Base-by-base conservation (phyloP, 2,888 invertebrate species). In the Xylophagus ater region DNA sequence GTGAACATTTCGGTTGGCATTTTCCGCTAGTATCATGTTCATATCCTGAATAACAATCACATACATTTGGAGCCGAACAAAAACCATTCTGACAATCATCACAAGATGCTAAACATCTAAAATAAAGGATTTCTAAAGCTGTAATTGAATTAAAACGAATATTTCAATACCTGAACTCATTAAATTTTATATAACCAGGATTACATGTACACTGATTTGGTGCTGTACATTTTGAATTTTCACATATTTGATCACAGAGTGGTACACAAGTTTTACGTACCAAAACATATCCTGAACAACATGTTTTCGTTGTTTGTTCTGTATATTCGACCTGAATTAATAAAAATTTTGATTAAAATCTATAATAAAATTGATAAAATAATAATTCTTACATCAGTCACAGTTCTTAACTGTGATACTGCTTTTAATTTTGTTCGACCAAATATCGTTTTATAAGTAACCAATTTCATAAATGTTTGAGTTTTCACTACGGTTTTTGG, bases 171-270 rank as follows among this genome's bases (percentile, higher is more conserved):
- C 40, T 26, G 12, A 15, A 36, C 19, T 15, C 19, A 23, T 33
- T 25, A 19, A 35, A 18, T 36, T 21, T 34, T 47, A 45, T 4
- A 31, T 3, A 51, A 2, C 60, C 60, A 9, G 33, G 23, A 4
- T 49, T 37, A 42, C 71, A 71, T n/a, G 55, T 51, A 36, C 70
- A 70, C n/a, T 49, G 47, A 15, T 58, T 56, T 2, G 63, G 62
- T 1, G 53, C 57, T 12, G 55, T 45, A 44, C 66, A 66, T 10
- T 48, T 45, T 20, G 58, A 58, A 49, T 61, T 48, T 4, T 52
- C 40, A 43, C 51, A 52, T 2, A 30, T 21, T 1, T 18, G 12
- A 5, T 33, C 38, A 37, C 52, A 53, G 4, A 41, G 23, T 2
- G 50, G 50, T 4, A 48, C 48, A 29, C 55, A 53, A 0, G 6